Evolutionary conservation across 2,113 vertebrate species (phyloP).

Genomic region (Tachycineta bicolor): DNA sequence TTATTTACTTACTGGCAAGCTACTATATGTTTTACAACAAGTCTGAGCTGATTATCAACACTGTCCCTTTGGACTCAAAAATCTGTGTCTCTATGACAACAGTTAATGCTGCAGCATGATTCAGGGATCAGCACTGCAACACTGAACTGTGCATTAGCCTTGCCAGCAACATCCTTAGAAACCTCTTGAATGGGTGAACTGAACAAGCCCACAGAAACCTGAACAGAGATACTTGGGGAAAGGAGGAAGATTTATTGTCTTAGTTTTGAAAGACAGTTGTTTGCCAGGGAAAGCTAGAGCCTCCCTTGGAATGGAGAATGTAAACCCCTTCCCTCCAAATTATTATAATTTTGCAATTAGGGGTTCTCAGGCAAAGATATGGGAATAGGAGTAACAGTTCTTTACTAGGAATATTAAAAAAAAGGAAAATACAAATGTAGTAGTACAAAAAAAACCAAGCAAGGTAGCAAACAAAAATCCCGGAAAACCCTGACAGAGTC

Average conservation of each 20-base stretch:
- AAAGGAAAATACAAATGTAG: no score
- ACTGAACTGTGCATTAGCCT: not conserved
- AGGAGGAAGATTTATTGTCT: not conserved
- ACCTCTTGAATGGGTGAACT: not conserved
- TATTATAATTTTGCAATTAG: no score
- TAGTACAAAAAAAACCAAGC: no score
- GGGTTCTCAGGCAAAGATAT: no score
- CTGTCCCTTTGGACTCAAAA: constrained; percentile 21
- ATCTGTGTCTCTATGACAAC: constrained; percentile 49
- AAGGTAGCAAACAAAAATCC: no score
- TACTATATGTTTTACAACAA: not conserved
- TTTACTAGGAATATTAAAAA: no score
- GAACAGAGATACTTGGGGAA: not conserved
- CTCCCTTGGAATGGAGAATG: no score
- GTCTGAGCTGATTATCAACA: not conserved
- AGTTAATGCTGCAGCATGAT: constrained; percentile 4
- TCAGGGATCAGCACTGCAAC: not conserved
- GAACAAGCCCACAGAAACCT: not conserved
- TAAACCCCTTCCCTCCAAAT: no score
- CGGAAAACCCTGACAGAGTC: no score
- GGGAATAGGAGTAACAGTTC: no score
- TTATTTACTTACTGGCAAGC: not conserved
- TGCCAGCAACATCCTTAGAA: not conserved
- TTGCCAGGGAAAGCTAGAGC: no score
- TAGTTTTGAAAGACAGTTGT: no score